These are phyloP conservation scores for Hyles euphorbiae DNA, from an alignment of 1,140 invertebrate species.

Conservation along the genomic window DNA sequence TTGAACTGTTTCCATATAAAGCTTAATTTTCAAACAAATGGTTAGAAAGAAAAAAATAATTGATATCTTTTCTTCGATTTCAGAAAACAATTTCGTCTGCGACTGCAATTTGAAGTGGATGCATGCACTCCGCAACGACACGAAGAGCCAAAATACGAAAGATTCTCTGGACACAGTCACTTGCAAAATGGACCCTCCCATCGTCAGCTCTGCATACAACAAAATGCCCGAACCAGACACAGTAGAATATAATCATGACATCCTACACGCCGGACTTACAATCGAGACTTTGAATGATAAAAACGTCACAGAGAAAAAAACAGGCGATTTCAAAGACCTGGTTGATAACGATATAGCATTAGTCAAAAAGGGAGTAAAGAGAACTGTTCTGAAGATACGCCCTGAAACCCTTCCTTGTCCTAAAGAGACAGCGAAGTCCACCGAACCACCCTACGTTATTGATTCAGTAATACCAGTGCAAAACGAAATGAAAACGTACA, in stretches of 20 bases:
- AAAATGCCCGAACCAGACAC: conserved; percentile 49
- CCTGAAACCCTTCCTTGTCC: conserved; percentile 59
- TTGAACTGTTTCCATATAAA: too few species aligned
- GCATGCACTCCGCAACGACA: conserved; percentile 83
- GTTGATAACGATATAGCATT: conserved; percentile 24
- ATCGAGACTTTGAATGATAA: conserved; percentile 44
- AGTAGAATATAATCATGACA: conserved; percentile 46
- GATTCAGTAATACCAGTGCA: conserved; percentile 64
- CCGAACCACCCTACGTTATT: conserved; percentile 46
- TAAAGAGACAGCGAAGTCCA: conserved; percentile 48
- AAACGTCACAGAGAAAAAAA: conserved; percentile 49
- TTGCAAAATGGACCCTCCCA: conserved; percentile 78
- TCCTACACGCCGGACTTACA: conserved; percentile 36
- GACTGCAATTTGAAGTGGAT: conserved; percentile 88
- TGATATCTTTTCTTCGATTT: conserved; percentile 43
- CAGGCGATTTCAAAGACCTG: conserved; percentile 28
- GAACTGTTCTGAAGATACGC: conserved; percentile 56
- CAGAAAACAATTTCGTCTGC: conserved; percentile 87
- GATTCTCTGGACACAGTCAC: conserved; percentile 80
- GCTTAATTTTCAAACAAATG: too few species aligned
- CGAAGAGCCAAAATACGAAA: conserved; percentile 80
- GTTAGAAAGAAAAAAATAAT: too few species aligned
- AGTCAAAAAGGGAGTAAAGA: conserved; percentile 48
- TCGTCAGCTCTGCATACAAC: conserved; percentile 61
- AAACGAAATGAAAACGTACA: conserved; percentile 67